Evolutionary conservation across 1,140 invertebrate genomes (phyloP).

Genomic region (Elymnias hypermnestra): DNA sequence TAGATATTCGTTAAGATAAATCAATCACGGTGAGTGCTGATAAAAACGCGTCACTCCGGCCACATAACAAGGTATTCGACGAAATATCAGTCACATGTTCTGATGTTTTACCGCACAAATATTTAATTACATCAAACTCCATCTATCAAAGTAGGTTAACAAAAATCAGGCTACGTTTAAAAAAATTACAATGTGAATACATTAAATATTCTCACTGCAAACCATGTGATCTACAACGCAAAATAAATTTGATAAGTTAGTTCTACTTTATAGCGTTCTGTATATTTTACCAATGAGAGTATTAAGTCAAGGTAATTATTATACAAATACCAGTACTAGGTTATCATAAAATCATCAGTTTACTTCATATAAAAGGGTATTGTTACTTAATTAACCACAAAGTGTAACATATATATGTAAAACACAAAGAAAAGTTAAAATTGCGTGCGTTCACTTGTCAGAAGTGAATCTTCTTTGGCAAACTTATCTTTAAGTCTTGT

Average conservation of each 20-base stretch:
- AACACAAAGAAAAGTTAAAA: too few species aligned
- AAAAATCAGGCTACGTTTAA: too few species aligned
- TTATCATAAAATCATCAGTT: conserved; percentile 23
- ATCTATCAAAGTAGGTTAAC: conserved; percentile 53
- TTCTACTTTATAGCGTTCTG: too few species aligned
- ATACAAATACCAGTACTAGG: conserved; percentile 9
- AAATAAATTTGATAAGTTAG: too few species aligned
- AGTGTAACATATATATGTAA: too few species aligned
- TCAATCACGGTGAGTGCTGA: conserved; percentile 52
- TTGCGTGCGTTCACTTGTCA: too few species aligned
- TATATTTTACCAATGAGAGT: not conserved
- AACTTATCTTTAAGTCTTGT: too few species aligned
- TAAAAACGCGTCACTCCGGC: conserved; percentile 35
- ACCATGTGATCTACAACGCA: too few species aligned
- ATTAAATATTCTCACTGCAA: too few species aligned
- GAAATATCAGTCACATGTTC: conserved; percentile 46
- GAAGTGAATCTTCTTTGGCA: too few species aligned
- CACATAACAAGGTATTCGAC: conserved; percentile 9
- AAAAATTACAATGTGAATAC: too few species aligned
- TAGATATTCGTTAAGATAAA: conserved; percentile 50
- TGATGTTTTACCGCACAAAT: conserved; percentile 44
- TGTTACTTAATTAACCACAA: too few species aligned
- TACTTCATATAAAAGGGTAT: conserved; percentile 15
- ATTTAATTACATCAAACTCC: conserved; percentile 47
- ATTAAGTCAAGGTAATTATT: conserved; percentile 8